Evolutionary conservation across 2,888 invertebrate genomes (phyloP), one percentile per base, ranked within the genome.

Genomic region (Hartigia nigra): DNA sequence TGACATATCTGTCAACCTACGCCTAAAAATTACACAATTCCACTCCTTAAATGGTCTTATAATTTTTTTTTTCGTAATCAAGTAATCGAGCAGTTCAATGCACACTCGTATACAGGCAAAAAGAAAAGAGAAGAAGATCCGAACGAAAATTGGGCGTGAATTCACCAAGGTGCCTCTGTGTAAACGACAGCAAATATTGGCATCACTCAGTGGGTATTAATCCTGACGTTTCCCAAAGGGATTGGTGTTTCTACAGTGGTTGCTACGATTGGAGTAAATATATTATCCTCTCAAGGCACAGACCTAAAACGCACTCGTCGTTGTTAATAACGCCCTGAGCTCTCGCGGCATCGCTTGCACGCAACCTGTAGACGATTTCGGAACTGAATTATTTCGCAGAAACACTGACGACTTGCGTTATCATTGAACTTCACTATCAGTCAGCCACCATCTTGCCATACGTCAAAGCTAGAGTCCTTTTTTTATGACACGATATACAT

Each of bases 381-480:
- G 78, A 74, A 36, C 74, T 39, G 69, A 74, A 80, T 70, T 74
- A 74, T 75, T 72, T 76, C 35, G 31, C 78, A 78, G 74, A 76
- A 82, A 79, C 82, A 84, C 79, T 83, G 76, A 75, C 80, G 78
- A 81, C 81, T 83, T 82, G 81, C 84, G 82, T 84, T 86, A 85
- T 86, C 86, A 80, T 80, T 75, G 80, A 84, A 85, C 79, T 82
- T 84, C 81, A 72, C 83, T 86, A 87, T 86, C 85, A 83, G 81
- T 86, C 81, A 81, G 85, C 86, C 86, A 87, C 86, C 86, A 86
- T 87, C 86, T 87, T 86, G 74, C 76, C 81, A 82, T 85, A 85
- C 84, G 86, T 86, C 86, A 86, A 84, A 86, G 76, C 80, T 84
- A 82, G 83, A 83, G 79, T 72, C 12, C 12, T 12, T 72, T 72